Percentiles rank a stretch among this genome's conserved stretches.
These are phyloP conservation scores for Pterostichus madidus DNA, from an alignment of 2,888 invertebrate genomes.

Conservation along the genomic window DNA sequence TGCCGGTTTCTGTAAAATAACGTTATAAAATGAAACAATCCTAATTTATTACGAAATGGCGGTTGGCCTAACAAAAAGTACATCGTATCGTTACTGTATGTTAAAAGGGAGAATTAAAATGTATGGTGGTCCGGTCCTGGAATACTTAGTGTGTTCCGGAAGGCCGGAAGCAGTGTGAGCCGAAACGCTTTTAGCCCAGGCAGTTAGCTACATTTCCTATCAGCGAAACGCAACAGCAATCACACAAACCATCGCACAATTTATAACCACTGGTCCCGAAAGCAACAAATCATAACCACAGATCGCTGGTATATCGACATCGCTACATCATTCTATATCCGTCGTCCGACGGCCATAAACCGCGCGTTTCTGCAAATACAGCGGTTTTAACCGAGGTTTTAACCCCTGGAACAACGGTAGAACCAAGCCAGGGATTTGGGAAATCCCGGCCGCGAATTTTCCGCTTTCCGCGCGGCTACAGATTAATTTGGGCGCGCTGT, in stretches of 20 bases:
- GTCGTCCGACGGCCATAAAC: slow-evolving; percentile 43
- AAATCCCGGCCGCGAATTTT: slow-evolving; percentile 75
- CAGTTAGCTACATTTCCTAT: slow-evolving; percentile 40
- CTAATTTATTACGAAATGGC: too few relatives aligned
- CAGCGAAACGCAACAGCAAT: slow-evolving; percentile 13
- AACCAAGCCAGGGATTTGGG: slow-evolving; percentile 74
- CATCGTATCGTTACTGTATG: too few relatives aligned
- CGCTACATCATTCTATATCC: slow-evolving; percentile 41
- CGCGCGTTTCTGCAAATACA: slow-evolving; percentile 74
- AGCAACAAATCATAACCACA: slow-evolving; percentile 46
- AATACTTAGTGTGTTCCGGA: slow-evolving; percentile 11
- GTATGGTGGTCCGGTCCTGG: not conserved
- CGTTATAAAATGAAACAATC: too few relatives aligned
- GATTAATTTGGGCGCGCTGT: slow-evolving; percentile 76
- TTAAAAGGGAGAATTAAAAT: too few relatives aligned
- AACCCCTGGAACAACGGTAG: slow-evolving; percentile 75
- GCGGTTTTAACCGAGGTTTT: slow-evolving; percentile 74
- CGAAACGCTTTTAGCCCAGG: slow-evolving; percentile 25
- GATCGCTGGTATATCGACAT: slow-evolving; percentile 31
- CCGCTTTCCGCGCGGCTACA: slow-evolving; percentile 76
- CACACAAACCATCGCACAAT: slow-evolving; percentile 42
- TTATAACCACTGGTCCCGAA: slow-evolving; percentile 5
- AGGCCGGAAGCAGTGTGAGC: not conserved
- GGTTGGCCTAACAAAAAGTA: too few relatives aligned
- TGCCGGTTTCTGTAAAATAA: too few relatives aligned